A percentile compares a stretch with the other conserved stretches of the same genome.
These are phyloP conservation scores for Podiceps cristatus DNA, from an alignment of 2,113 vertebrate genomes.

Conservation along the genomic window DNA sequence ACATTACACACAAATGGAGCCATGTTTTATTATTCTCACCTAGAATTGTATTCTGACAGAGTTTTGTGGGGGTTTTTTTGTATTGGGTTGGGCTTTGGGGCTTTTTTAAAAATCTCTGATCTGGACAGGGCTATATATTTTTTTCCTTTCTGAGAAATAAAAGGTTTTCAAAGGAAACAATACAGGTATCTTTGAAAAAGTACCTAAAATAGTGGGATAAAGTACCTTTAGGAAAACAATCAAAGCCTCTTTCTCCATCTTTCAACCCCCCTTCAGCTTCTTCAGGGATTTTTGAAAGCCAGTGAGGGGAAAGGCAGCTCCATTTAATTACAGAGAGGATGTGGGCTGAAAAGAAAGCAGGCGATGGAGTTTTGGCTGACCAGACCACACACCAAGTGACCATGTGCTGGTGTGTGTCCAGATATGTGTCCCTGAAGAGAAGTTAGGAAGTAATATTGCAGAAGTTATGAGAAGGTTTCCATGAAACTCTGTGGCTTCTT, in stretches of 20 bases:
- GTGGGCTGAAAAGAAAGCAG: not conserved
- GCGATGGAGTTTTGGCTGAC: not conserved
- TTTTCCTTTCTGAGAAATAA: not conserved
- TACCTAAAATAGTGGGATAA: not conserved
- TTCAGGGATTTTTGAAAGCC: not conserved
- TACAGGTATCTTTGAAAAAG: not conserved
- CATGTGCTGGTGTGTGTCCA: not conserved
- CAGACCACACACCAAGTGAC: constrained; percentile 5
- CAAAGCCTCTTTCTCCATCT: not conserved
- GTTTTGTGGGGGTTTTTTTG: not conserved
- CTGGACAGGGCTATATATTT: not conserved
- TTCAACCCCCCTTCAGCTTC: not conserved
- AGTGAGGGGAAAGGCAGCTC: not conserved
- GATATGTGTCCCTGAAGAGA: not conserved
- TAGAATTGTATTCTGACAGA: not conserved
- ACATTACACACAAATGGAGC: not conserved
- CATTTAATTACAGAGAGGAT: not conserved
- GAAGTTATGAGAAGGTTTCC: not conserved
- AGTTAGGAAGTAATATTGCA: not conserved
- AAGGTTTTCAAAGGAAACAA: not conserved
- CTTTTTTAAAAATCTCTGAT: not conserved
- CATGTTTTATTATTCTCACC: not conserved
- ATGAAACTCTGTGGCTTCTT: not conserved
- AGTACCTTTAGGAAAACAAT: not conserved
- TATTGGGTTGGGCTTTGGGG: too few relatives aligned